A percentile compares a stretch with the other conserved stretches of the same genome.
Conservation (phyloP, 1,140 invertebrate genomes). For the Meloidogyne exigua region DNA sequence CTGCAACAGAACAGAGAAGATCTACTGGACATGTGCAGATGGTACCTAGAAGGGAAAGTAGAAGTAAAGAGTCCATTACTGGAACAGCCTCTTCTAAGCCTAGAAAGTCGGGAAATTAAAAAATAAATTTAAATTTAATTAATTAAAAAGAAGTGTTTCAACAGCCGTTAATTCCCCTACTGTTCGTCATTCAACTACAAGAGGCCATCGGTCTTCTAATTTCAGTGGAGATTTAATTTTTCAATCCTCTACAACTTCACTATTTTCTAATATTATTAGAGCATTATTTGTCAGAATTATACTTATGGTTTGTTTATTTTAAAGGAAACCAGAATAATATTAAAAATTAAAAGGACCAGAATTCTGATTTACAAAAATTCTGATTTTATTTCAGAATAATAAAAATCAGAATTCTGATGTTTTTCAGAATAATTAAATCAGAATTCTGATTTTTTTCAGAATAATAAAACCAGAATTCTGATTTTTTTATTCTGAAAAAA, state of each 20-base stretch:
- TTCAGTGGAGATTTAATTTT: background rate
- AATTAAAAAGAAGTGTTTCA: background rate
- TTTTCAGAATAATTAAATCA: too few relatives aligned
- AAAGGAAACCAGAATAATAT: background rate
- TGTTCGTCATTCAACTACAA: background rate
- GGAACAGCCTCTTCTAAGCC: background rate
- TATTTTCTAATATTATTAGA: constrained; percentile 49
- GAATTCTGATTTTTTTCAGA: background rate
- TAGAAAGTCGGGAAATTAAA: background rate
- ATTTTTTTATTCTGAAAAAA: background rate
- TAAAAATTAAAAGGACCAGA: background rate
- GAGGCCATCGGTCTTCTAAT: background rate
- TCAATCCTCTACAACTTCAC: constrained; percentile 3
- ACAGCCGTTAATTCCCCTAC: background rate
- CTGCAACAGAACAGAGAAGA: background rate
- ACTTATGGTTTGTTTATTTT: background rate
- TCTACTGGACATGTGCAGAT: background rate
- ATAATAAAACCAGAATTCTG: background rate
- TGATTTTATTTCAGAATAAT: too few relatives aligned
- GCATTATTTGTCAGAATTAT: constrained; percentile 54
- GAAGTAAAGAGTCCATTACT: background rate
- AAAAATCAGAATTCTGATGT: too few relatives aligned
- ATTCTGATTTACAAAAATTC: too few relatives aligned
- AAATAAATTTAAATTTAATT: too few relatives aligned
- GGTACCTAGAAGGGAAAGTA: constrained; percentile 1